These are phyloP conservation scores for Aquatica leii DNA, from an alignment of 2,888 invertebrate species.

Conservation along the genomic window DNA sequence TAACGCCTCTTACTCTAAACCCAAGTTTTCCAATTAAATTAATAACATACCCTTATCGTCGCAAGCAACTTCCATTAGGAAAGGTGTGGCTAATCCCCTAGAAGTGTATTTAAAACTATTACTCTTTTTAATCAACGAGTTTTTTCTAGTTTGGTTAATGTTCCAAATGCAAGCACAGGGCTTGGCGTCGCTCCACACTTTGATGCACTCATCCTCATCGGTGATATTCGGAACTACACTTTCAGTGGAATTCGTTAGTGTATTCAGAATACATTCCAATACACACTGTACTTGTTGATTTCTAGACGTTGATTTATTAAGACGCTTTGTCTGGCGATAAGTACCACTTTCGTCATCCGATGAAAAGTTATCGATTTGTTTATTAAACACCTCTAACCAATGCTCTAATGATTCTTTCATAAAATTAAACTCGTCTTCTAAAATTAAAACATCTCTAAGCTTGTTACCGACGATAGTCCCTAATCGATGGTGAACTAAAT, in stretches of 20 bases:
- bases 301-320: slow-evolving; percentile 31
- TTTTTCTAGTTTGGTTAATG: slow-evolving; percentile 63
- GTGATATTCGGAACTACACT: slow-evolving; percentile 61
- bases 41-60: slow-evolving; percentile 46
- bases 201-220: slow-evolving; percentile 67
- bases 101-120: slow-evolving; percentile 53
- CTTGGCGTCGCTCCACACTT: slow-evolving; percentile 66
- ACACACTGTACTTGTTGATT: slow-evolving; percentile 62
- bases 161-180: slow-evolving; percentile 73
- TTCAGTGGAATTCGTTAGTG: slow-evolving; percentile 46
- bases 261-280: slow-evolving; percentile 55
- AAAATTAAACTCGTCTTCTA: slow-evolving; percentile 27
- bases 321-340: slow-evolving; percentile 19
- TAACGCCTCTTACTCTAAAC: too few species aligned
- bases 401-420: slow-evolving; percentile 45
- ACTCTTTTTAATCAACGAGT: slow-evolving; percentile 65
- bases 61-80: slow-evolving; percentile 26
- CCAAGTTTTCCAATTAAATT: not conserved
- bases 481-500: slow-evolving; percentile 71
- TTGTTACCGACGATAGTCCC: slow-evolving; percentile 70
- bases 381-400: slow-evolving; percentile 49
- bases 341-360: slow-evolving; percentile 65
- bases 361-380: slow-evolving; percentile 63
- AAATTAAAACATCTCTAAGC: slow-evolving; percentile 60
- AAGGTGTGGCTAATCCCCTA: slow-evolving; percentile 45